phyloP scores from a whole-genome alignment of 2,113 vertebrate genomes.

The Miniopterus natalensis region DNA sequence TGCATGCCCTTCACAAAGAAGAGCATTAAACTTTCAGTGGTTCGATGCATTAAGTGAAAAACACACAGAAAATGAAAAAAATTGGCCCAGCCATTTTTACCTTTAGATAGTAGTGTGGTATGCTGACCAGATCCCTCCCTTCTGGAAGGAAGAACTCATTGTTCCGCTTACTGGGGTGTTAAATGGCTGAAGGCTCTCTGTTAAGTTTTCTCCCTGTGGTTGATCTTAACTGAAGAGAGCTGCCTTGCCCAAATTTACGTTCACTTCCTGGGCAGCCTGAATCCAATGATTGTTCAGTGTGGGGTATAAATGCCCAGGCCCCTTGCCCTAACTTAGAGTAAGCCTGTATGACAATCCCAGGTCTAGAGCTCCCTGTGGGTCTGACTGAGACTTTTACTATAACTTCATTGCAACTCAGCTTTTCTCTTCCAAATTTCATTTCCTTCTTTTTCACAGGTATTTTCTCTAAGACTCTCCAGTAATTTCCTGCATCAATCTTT shows the following conservation, averaged over 20 bases:
- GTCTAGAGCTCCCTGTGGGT: not conserved
- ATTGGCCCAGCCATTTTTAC: not conserved
- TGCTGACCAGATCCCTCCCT: not conserved
- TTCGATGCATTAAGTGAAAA: not conserved
- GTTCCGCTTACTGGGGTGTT: no score
- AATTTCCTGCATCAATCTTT: not conserved
- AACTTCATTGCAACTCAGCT: not conserved
- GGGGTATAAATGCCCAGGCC: not conserved
- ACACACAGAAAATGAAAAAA: not conserved
- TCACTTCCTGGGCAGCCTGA: no score
- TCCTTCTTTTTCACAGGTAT: not conserved
- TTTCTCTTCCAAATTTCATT: not conserved
- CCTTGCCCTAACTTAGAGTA: not conserved
- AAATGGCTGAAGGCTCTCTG: not conserved
- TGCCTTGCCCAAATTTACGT: not conserved
- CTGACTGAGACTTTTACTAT: not conserved
- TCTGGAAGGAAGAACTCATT: not conserved
- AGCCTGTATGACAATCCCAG: not conserved
- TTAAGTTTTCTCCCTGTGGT: not conserved
- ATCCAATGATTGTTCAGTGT: not conserved
- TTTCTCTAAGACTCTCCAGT: not conserved
- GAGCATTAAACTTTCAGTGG: not conserved
- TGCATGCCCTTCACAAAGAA: not conserved
- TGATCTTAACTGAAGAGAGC: not conserved
- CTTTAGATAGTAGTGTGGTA: not conserved